These are phyloP conservation scores for Thalassoma bifasciatum DNA, from an alignment of 2,113 vertebrate species.

Conservation along the genomic window DNA sequence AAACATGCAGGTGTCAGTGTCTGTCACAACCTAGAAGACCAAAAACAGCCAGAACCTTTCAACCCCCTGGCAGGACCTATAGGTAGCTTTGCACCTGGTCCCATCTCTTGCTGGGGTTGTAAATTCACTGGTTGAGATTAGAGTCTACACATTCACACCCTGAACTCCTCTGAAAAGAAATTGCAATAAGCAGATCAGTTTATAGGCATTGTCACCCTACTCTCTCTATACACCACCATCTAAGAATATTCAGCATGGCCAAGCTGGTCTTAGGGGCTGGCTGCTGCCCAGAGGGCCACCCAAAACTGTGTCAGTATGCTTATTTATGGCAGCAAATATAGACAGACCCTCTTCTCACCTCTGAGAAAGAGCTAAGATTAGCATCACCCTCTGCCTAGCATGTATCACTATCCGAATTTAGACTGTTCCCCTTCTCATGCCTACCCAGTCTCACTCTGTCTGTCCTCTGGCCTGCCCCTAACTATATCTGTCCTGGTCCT, in stretches of 20 bases:
- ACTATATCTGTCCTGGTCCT: constrained; percentile 63
- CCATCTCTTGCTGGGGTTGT: constrained; percentile 50
- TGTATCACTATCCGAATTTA: constrained; percentile 77
- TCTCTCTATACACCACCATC: constrained; percentile 53
- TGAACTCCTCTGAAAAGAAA: constrained; percentile 39
- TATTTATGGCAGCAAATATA: constrained; percentile 83
- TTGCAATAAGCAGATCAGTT: constrained; percentile 56
- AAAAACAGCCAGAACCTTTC: constrained; percentile 67
- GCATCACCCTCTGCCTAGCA: constrained; percentile 71
- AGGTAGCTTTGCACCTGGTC: constrained; percentile 69
- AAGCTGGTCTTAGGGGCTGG: constrained; percentile 50
- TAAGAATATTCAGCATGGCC: constrained; percentile 63
- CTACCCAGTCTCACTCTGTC: constrained; percentile 58
- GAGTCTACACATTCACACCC: constrained; percentile 51
- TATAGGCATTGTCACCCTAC: constrained; percentile 52
- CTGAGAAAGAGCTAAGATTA: constrained; percentile 81
- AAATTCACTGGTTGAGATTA: constrained; percentile 49
- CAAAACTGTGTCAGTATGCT: constrained; percentile 79
- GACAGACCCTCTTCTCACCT: constrained; percentile 79
- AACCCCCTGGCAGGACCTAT: constrained; percentile 35
- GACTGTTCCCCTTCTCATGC: constrained; percentile 60
- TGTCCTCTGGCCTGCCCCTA: constrained; percentile 68
- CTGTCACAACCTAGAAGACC: constrained; percentile 65
- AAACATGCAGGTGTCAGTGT: constrained; percentile 74
- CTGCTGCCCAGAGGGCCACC: constrained; percentile 62